These are phyloP conservation scores for Indicator indicator DNA, from an alignment of 2,113 vertebrate species.

Conservation along the genomic window DNA sequence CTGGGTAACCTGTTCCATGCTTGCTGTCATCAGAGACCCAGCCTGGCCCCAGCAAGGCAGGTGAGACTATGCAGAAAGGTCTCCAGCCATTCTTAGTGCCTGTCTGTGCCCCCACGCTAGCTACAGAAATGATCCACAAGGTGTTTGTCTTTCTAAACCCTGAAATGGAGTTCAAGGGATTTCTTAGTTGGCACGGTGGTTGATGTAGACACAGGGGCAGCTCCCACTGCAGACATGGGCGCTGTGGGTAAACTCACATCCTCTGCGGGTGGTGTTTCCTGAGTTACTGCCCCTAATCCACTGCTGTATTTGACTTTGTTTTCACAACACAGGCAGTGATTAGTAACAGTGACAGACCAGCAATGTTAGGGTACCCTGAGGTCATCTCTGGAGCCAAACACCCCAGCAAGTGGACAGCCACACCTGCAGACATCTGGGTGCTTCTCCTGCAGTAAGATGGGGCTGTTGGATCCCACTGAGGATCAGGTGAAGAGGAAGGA, in stretches of 20 bases:
- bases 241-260: not conserved
- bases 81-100: not conserved
- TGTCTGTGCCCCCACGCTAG: accelerated
- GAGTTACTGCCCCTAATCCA: not conserved
- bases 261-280: not conserved
- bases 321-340: not conserved
- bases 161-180: not conserved
- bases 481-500: not conserved
- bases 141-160: not conserved
- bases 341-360: not conserved
- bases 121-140: not conserved
- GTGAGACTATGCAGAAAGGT: not conserved
- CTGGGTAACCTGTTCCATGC: not conserved
- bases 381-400: not conserved
- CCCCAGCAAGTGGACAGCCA: not conserved
- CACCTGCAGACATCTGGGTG: not conserved
- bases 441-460: not conserved
- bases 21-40: not conserved
- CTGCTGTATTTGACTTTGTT: not conserved
- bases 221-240: not conserved
- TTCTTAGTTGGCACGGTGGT: not conserved
- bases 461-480: not conserved
- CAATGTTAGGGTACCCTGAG: not conserved
- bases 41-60: not conserved
- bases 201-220: not conserved